Evolutionary conservation across 1,140 invertebrate genomes (phyloP).

Genomic region (Phenacoccus solenopsis): DNA sequence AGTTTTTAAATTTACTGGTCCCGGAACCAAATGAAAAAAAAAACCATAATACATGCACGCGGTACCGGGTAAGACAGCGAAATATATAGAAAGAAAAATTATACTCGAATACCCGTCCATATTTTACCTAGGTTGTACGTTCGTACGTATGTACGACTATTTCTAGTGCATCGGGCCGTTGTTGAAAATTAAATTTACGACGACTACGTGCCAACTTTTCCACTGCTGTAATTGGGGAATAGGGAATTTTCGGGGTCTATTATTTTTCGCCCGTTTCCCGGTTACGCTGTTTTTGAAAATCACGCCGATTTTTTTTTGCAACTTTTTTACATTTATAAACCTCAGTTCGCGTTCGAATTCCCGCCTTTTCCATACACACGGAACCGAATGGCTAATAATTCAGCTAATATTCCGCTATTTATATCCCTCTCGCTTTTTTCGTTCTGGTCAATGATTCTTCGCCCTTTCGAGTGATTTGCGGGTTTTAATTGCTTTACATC

Average conservation of each 20-base stretch:
- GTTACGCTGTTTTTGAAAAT: neutral
- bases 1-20: neutral
- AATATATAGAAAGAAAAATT: neutral
- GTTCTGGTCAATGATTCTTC: too few species aligned
- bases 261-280: neutral
- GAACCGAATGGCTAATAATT: too few species aligned
- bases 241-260: neutral
- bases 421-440: too few species aligned
- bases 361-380: too few species aligned
- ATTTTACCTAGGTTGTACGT: neutral
- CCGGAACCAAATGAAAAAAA: neutral
- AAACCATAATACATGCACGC: neutral
- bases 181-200: constrained; percentile 3
- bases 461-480: too few species aligned
- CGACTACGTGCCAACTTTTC: neutral
- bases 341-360: too few species aligned
- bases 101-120: neutral
- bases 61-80: neutral
- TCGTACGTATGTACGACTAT: neutral
- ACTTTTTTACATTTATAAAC: too few species aligned
- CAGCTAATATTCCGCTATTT: too few species aligned
- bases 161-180: neutral
- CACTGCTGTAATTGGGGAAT: neutral
- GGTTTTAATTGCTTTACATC: too few species aligned
- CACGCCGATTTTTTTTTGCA: neutral